Base-by-base conservation (phyloP, 2,797 vertebrate species). In the Vireo griseus region DNA sequence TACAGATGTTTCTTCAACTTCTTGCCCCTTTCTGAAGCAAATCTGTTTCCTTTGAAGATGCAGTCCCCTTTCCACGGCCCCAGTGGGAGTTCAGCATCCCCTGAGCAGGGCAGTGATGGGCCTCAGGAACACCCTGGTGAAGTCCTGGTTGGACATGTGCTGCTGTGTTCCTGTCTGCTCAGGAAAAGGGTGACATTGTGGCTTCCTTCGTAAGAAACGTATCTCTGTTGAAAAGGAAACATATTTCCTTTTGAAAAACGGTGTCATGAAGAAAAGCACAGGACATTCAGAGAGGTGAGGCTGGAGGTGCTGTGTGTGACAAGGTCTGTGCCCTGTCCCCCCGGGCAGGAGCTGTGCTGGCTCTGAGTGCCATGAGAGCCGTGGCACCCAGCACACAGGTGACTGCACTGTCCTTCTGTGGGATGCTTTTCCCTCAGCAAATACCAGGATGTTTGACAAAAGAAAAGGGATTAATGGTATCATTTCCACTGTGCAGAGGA, bases 1-100 rank as follows among this genome's bases (percentile, higher is more conserved):
- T 80, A 72, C 96, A 97, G 96, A 95, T 95, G 95, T 97, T 97
- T 84, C 93, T 97, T 95, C 91, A 96, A 74, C 87, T 85, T 80
- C 77, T 87, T 90, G 59, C 80, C 86, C 42, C 59, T 83, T 85
- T 67, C 84, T 91, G 91, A 57, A 89, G 81, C 78, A 59, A 82
- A 84, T 83, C 88, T 87, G 78, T 86, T 97, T 97, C 95, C 96
- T 95, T 50, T 95, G 58, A 91, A 94, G 91, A 74, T 12, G 33
- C 25, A 29, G 68, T 80, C 90, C 81, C 75, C 81, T 92, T 95
- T 92, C 78, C 45, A 17, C 10, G 90, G 57, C 81, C 57, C 61
- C 35, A 14, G 10, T 1, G 12, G 51, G 28, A 28, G 24, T 5
- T 68, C 44, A 42, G 11, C 39, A 42, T 26, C 28, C 73, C 75